These are phyloP conservation scores for Callosobruchus maculatus DNA, from an alignment of 2,888 invertebrate species.

Conservation along the genomic window DNA sequence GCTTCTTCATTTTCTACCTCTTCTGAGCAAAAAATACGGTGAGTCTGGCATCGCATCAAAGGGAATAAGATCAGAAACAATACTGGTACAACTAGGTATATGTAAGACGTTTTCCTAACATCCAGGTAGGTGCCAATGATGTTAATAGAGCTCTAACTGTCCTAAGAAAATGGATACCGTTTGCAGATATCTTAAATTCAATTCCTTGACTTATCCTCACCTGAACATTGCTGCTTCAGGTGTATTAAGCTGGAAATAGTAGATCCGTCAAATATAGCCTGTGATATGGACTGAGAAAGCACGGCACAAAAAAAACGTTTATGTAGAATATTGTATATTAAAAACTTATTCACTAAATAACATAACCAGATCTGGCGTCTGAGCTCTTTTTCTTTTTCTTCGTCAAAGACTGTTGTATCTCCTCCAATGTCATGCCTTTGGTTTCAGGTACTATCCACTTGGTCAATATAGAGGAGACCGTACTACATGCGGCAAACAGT, in stretches of 20 bases:
- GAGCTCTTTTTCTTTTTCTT: conserved; percentile 9
- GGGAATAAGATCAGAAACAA: too few species aligned
- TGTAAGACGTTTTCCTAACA: conserved; percentile 52
- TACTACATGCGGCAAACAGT: conserved; percentile 31
- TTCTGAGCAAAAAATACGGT: too few species aligned
- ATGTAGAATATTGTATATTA: too few species aligned
- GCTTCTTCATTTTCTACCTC: conserved; percentile 28
- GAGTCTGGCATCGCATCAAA: conserved; percentile 64
- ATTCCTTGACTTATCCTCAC: too few species aligned
- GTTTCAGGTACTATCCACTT: conserved; percentile 39
- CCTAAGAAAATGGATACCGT: conserved; percentile 32
- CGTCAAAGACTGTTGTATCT: conserved; percentile 34
- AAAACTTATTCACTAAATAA: too few species aligned
- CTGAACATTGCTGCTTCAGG: too few species aligned
- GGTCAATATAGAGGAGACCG: conserved; percentile 27
- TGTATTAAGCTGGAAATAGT: too few species aligned
- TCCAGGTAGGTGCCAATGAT: conserved; percentile 56
- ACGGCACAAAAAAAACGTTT: too few species aligned
- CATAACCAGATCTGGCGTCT: too few species aligned
- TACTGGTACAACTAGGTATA: conserved; percentile 45
- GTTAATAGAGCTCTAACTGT: conserved; percentile 40
- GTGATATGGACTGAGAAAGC: too few species aligned
- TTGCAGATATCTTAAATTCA: too few species aligned
- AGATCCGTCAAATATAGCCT: too few species aligned
- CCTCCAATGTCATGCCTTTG: conserved; percentile 39